Base-by-base conservation (phyloP, 2,888 invertebrate genomes). In the Diaphora mendica region DNA sequence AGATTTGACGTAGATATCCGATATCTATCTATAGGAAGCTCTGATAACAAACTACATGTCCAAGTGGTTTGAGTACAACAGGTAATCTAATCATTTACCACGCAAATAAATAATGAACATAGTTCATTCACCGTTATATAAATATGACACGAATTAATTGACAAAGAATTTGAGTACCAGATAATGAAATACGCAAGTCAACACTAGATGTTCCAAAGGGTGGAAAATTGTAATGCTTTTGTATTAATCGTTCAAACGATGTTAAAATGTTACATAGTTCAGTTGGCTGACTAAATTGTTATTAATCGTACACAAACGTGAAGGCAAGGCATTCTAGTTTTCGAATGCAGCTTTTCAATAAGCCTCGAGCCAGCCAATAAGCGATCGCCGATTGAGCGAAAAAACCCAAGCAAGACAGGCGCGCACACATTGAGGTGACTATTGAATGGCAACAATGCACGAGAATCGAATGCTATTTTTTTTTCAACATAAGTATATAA, bases 71-170 rank as follows among this genome's bases (percentile, higher is more conserved):
- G 84, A 77, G 83, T 85, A 83, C 79, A 86, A 55, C 51, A 55
- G 23, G 81, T 90, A 91, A 92, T 92, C 91, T 92, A 90, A 92
- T 93, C 92, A 89, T 87, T 85, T 86, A 85, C 85, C 83, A 88
- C 85, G 87, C 84, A 82, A 55, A 26, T 86, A 89, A 90, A 90
- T 88, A 90, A 91, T 91, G 90, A 89, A 83, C 83, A 85, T 89
- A 89, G 92, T 93, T 93, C 90, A 92, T 93, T 93, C 88, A 92
- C 91, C 91, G 90, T 80, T 87, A 87, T 87, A 83, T 77, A 85
- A 62, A 88, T 86, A 84, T 87, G 84, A 78, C 84, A 59, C 77
- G 79, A 83, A 81, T 86, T 86, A 83, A 82, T 83, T 73, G 79
- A 84, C 81, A 83, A 80, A 75, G 74, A 77, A 66, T 78, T 86